Evolutionary conservation across 2,888 invertebrate species (phyloP), one percentile per base, ranked within the genome.

Genomic region (Mythimna ferrago): DNA sequence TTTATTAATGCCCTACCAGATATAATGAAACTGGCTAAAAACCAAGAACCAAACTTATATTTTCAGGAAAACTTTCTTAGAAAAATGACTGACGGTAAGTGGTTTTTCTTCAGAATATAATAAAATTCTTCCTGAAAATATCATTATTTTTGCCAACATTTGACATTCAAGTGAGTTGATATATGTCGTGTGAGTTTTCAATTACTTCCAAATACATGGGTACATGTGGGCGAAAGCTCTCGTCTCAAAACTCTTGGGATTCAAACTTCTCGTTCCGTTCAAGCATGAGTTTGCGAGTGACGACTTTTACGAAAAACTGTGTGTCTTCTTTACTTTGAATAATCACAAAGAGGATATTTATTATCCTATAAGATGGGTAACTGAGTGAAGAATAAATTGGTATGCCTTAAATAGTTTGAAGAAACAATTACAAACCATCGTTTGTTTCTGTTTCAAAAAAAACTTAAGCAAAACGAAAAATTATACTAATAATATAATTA

Each of bases 201-300:
- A 71, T 71, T 79, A 79, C 81, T 81, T 67, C 60, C 66, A 81
- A 71, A 76, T 77, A 77, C 38, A 63, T 60, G 35, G 57, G 61
- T 81, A 63, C 65, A 57, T 70, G 76, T 81, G 53, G 70, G 63
- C 56, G 81, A 70, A 66, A 67, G 53, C 64, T 70, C 44, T 51
- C 79, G 64, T 71, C 64, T 53, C 57, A 53, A 78, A 79, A 79
- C 81, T 79, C 77, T 62, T 14, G 77, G 77, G 79, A 79, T 65
- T 66, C 60, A 67, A 79, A 79, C 81, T 79, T 81, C 44, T 67
- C 56, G 56, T 64, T 71, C 48, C 81, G 66, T 44, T 65, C 53
- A 64, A 53, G 60, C 64, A 76, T 61, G 66, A 81, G 66, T 79
- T 76, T 71, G 63, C 5, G 19, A 64, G 66, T 64, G 77, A 71